These are phyloP conservation scores for Coptotermes formosanus DNA, from an alignment of 1,140 invertebrate genomes.

Conservation along the genomic window DNA sequence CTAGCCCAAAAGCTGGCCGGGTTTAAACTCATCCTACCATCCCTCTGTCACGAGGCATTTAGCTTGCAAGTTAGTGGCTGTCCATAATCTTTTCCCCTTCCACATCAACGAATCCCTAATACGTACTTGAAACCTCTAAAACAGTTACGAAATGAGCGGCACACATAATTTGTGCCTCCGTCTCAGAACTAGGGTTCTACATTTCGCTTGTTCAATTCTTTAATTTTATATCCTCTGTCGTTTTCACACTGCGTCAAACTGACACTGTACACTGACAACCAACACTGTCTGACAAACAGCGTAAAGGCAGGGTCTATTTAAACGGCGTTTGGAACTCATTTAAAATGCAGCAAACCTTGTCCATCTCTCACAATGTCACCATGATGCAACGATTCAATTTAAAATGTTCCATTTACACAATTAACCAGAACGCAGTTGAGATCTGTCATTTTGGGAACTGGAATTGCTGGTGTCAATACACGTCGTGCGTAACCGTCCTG, in stretches of 20 bases:
- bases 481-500: too few species aligned
- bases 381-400: neutral
- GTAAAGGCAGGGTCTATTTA: neutral
- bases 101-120: neutral
- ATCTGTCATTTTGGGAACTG: neutral
- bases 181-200: neutral
- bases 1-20: neutral
- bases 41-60: neutral
- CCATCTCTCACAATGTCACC: neutral
- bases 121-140: neutral
- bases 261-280: too few species aligned
- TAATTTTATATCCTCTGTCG: neutral
- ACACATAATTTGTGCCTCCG: neutral
- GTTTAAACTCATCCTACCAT: neutral
- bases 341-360: neutral
- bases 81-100: neutral
- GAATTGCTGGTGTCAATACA: too few species aligned
- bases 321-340: neutral
- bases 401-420: neutral
- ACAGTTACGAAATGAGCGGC: neutral
- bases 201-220: neutral
- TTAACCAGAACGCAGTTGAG: neutral
- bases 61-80: constrained; percentile 10
- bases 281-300: neutral
- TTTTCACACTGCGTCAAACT: neutral